phyloP scores from a whole-genome alignment of 2,797 vertebrate genomes.

The Carduelis carduelis region DNA sequence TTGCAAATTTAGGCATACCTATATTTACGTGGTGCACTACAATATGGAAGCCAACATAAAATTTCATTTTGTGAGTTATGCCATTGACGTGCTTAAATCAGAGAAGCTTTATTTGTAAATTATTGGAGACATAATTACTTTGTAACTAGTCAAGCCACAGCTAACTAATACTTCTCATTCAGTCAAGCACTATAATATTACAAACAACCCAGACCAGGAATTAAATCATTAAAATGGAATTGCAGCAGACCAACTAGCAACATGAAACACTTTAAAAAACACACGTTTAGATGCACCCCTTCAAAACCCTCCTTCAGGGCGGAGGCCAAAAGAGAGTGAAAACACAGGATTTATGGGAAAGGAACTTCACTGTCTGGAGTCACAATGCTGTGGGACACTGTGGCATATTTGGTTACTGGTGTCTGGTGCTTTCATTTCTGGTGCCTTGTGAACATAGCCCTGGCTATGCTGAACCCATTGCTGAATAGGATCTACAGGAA shows the following conservation, averaged over 20 bases:
- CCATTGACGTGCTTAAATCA: background rate
- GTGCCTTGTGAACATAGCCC: background rate
- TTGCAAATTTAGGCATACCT: background rate
- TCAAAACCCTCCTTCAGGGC: background rate
- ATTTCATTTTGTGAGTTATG: background rate
- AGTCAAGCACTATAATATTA: background rate
- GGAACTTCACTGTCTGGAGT: rapidly evolving
- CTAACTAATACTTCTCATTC: background rate
- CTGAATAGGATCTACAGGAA: background rate
- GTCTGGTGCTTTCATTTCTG: background rate
- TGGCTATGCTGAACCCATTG: background rate
- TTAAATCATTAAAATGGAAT: background rate
- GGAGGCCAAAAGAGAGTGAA: background rate
- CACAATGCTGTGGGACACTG: rapidly evolving
- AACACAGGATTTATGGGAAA: background rate
- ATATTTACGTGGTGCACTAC: background rate
- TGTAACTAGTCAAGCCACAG: background rate
- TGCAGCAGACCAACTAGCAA: background rate
- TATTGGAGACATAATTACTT: background rate
- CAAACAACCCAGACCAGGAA: background rate
- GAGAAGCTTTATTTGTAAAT: background rate
- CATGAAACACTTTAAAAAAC: background rate
- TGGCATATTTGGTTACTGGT: rapidly evolving
- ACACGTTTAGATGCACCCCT: background rate
- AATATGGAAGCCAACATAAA: background rate